A percentile compares a stretch with the other conserved stretches of the same genome.
phyloP scores from a whole-genome alignment of 2,888 invertebrate species.

The Anaspis maculata region DNA sequence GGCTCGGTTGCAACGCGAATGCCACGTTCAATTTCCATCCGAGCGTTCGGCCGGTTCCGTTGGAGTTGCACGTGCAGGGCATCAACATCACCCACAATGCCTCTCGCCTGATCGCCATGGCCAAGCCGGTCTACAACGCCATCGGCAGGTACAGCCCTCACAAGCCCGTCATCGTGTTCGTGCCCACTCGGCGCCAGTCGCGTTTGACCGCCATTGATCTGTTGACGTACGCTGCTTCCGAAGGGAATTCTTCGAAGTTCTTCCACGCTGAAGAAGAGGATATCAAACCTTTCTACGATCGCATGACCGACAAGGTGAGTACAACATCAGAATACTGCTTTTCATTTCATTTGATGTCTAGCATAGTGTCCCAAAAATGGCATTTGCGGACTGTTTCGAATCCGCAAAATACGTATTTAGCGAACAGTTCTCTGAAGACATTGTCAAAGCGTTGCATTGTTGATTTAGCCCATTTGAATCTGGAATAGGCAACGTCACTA shows the following conservation, averaged over 20 bases:
- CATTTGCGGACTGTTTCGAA: no score
- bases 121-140: slow-evolving; percentile 93
- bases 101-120: slow-evolving; percentile 94
- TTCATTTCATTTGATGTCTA: neutral
- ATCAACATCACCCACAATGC: slow-evolving; percentile 97
- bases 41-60: slow-evolving; percentile 87
- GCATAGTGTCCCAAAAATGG: no score
- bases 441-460: no score
- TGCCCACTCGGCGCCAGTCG: slow-evolving; percentile 84
- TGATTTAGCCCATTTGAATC: no score
- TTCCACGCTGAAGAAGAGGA: slow-evolving; percentile 82
- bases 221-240: slow-evolving; percentile 87
- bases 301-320: slow-evolving; percentile 75
- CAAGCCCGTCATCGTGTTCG: slow-evolving; percentile 83
- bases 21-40: slow-evolving; percentile 98
- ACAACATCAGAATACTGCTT: neutral
- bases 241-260: slow-evolving; percentile 78
- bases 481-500: no score
- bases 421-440: no score
- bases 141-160: slow-evolving; percentile 75
- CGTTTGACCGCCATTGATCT: slow-evolving; percentile 93
- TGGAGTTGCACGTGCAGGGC: slow-evolving; percentile 95
- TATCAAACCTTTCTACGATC: slow-evolving; percentile 79
- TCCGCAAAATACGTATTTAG: no score
- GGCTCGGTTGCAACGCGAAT: slow-evolving; percentile 91